Percentiles rank a stretch among this genome's conserved stretches.
Evolutionary conservation across 2,888 invertebrate species (phyloP).

Genomic region (Eilema depressum): DNA sequence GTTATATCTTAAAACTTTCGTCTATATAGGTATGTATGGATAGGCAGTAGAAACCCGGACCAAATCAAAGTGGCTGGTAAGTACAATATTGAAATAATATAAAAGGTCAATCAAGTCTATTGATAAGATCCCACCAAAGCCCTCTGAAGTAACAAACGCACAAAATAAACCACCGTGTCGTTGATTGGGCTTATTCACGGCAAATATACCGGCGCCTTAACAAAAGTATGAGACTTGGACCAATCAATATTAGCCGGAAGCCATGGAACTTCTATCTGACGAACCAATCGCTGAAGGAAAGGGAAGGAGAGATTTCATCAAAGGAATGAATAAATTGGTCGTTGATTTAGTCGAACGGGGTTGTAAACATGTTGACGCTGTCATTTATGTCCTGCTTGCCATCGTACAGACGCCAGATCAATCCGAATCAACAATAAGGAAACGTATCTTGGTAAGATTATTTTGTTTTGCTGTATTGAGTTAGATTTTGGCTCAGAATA

Average conservation of each 20-base stretch:
- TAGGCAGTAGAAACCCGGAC: neutral
- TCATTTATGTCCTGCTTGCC: slow-evolving; percentile 20
- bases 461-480: slow-evolving; percentile 36
- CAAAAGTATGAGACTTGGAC: slow-evolving; percentile 43
- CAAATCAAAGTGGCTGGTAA: neutral
- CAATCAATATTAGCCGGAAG: slow-evolving; percentile 34
- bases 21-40: neutral
- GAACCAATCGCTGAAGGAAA: slow-evolving; percentile 34
- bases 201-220: slow-evolving; percentile 34
- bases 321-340: slow-evolving; percentile 51
- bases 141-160: slow-evolving; percentile 31
- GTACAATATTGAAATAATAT: neutral
- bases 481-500: neutral
- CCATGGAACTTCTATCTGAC: slow-evolving; percentile 42
- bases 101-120: slow-evolving; percentile 14
- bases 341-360: slow-evolving; percentile 50
- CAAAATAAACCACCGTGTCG: slow-evolving; percentile 35
- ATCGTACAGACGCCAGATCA: slow-evolving; percentile 29
- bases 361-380: slow-evolving; percentile 62
- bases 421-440: slow-evolving; percentile 28
- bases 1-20: neutral
- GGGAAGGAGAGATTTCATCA: slow-evolving; percentile 40
- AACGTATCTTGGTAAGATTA: slow-evolving; percentile 43
- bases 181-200: slow-evolving; percentile 49
- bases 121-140: slow-evolving; percentile 16